Evolutionary conservation across 1,140 invertebrate species (phyloP).

Genomic region (Drosophila nebulosa): DNA sequence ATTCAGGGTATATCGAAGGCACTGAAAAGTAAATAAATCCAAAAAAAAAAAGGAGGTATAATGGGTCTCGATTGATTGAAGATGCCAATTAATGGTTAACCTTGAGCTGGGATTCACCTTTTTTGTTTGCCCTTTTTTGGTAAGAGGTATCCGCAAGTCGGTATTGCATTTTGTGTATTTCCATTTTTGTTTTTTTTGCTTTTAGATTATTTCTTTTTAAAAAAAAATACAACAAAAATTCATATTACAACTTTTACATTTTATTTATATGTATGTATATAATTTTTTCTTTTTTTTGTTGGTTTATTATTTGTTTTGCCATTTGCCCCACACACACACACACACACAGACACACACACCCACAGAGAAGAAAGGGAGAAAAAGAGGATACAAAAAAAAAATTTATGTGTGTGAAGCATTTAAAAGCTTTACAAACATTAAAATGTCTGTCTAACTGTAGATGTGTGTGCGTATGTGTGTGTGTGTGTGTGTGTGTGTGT

Average conservation of each 20-base stretch:
- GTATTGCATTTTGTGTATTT: background rate
- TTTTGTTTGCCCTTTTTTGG: too few species aligned
- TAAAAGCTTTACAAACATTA: constrained; percentile 78
- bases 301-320: constrained; percentile 75
- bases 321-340: constrained; percentile 49
- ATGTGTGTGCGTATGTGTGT: constrained; percentile 18
- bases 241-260: constrained; percentile 69
- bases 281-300: constrained; percentile 33
- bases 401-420: constrained; percentile 68
- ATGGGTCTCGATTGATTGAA: too few species aligned
- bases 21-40: background rate
- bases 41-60: too few species aligned
- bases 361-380: background rate
- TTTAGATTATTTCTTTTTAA: background rate
- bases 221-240: constrained; percentile 63
- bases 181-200: background rate
- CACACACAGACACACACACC: background rate
- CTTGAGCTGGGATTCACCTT: too few species aligned
- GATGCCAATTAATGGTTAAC: too few species aligned
- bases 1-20: background rate
- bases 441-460: constrained; percentile 77
- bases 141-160: background rate
- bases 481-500: constrained; percentile 16
- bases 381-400: constrained; percentile 43
- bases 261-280: constrained; percentile 42